Percentiles rank a stretch among this genome's conserved stretches.
phyloP scores from a whole-genome alignment of 2,113 vertebrate genomes.

The Cnemophilus loriae region DNA sequence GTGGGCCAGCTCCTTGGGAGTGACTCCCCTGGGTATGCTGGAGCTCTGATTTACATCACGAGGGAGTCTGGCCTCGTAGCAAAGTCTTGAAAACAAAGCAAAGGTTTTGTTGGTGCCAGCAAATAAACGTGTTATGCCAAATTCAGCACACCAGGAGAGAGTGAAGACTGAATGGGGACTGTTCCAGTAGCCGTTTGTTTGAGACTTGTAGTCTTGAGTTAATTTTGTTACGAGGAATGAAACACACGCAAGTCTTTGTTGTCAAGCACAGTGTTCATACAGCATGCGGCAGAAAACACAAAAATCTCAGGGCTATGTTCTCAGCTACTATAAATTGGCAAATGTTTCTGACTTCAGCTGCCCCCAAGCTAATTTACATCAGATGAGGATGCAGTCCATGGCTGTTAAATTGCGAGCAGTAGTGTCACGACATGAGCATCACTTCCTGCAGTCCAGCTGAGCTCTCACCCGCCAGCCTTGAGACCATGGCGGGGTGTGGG shows the following conservation, averaged over 20 bases:
- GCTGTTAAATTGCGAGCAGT: not conserved
- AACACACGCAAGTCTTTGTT: not conserved
- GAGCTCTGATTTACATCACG: not conserved
- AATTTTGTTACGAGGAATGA: slow-evolving; percentile 9
- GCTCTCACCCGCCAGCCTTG: not conserved
- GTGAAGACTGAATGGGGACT: slow-evolving; percentile 14
- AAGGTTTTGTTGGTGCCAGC: slow-evolving; percentile 21
- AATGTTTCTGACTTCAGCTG: not conserved
- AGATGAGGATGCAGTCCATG: slow-evolving; percentile 38
- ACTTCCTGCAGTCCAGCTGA: not conserved
- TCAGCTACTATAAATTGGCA: slow-evolving; percentile 42
- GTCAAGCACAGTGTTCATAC: slow-evolving; percentile 2
- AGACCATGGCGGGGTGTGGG: not conserved
- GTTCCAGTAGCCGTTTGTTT: not conserved
- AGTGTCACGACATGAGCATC: not conserved
- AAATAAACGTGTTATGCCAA: slow-evolving; percentile 9
- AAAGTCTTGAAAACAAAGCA: not conserved
- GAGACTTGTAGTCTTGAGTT: slow-evolving; percentile 3
- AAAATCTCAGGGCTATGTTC: slow-evolving; percentile 57
- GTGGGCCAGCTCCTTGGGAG: not conserved
- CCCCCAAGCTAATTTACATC: slow-evolving; percentile 39
- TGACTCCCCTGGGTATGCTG: not conserved
- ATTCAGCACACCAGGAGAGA: slow-evolving; percentile 36
- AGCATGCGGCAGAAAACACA: not conserved
- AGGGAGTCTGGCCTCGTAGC: not conserved